phyloP scores from a whole-genome alignment of 2,113 vertebrate species.

The Nanorana parkeri region DNA sequence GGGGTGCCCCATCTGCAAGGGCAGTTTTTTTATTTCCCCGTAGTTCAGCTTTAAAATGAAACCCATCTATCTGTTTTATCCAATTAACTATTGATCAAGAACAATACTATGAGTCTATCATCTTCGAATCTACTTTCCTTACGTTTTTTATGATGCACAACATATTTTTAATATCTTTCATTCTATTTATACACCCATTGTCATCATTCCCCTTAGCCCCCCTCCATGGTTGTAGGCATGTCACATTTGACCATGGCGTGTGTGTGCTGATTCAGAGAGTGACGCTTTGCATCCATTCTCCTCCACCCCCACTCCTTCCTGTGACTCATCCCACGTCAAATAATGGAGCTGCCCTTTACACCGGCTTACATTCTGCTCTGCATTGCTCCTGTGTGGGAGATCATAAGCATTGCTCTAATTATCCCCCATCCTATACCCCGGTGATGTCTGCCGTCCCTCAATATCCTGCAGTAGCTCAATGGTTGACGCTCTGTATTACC shows the following conservation, averaged over 20 bases:
- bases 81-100: no score
- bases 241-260: not conserved
- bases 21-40: no score
- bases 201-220: no score
- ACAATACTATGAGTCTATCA: no score
- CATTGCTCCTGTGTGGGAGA: constrained; percentile 20
- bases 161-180: no score
- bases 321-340: constrained; percentile 54
- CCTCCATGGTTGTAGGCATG: no score
- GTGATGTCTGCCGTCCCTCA: not conserved
- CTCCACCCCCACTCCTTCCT: constrained; percentile 28
- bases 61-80: no score
- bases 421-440: not conserved
- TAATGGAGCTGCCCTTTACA: constrained; percentile 41
- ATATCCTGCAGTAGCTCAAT: not conserved
- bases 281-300: constrained; percentile 14
- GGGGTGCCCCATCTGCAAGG: no score
- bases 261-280: constrained; percentile 31
- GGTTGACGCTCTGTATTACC: not conserved
- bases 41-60: no score
- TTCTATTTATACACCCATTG: no score
- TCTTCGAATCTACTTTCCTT: no score
- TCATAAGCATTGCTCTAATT: not conserved
- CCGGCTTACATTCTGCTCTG: not conserved
- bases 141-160: no score